Evolutionary conservation across 2,797 vertebrate species (phyloP), one percentile per base, ranked within the genome.

Genomic region (Schizopygopsis pylzovi): DNA sequence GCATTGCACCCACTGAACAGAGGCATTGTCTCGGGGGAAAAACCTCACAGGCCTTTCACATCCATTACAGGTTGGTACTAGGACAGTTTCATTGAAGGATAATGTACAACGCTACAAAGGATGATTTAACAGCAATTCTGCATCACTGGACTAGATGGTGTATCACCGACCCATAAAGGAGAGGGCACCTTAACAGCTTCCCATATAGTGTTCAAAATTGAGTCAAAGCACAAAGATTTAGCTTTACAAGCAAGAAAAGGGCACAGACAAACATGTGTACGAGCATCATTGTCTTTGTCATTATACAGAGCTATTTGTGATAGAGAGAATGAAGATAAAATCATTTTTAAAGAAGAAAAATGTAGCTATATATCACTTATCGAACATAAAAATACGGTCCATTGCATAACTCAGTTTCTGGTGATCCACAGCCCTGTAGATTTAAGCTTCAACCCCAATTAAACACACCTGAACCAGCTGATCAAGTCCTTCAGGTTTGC

Each of bases 51-150:
- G 54, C 16, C 47, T 41, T 43, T 70, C 39, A 75, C 75, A 73
- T 82, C 68, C 54, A 65, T 25, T 52, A 61, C 63, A 79, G 18
- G 22, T 54, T 84, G 28, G 33, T 39, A 61, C 22, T 45, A 45
- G 16, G 63, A 56, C n/a, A 59, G 18, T 43, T 81, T 70, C 22
- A 63, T 43, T 16, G 25, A 20, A 12, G 61, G 28, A 63, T 43
- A 71, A 25, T 61, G 52, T 84, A 56, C 82, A 84, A 25, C 77
- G 45, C 45, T 77, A 78, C 47, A 78, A 77, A 67, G 11, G 43
- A 43, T 43, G 9, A 43, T 43, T 43, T 43, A 84, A 70, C 49
- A 78, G 61, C 22, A 84, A 20, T 52, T 76, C 9, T 83, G 82
- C 13, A 68, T 56, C 22, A 2, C 43, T 33, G 45, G 18, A 45